Conservation (phyloP, 1,140 invertebrate species). For the Hylaeus anthracinus region DNA sequence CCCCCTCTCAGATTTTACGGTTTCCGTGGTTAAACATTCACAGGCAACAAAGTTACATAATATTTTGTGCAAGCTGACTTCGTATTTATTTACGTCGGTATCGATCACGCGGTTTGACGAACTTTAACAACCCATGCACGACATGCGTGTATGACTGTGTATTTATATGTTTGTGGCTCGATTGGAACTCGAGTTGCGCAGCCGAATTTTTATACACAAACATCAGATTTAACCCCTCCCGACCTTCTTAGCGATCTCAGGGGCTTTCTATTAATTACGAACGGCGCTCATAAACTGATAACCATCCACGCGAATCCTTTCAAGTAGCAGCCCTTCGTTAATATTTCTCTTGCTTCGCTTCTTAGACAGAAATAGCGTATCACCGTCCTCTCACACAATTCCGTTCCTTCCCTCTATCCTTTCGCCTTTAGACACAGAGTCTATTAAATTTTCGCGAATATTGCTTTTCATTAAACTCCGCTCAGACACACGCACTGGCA, state of each 20-base stretch:
- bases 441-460: constrained; percentile 57
- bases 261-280: constrained; percentile 52
- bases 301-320: constrained; percentile 34
- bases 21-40: background rate
- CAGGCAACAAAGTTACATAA: background rate
- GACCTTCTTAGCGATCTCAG: constrained; percentile 9
- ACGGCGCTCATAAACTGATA: constrained; percentile 44
- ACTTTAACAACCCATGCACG: background rate
- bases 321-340: constrained; percentile 51
- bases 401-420: background rate
- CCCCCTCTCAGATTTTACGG: no score
- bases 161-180: constrained; percentile 3
- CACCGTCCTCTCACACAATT: background rate
- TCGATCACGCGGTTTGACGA: constrained; percentile 1
- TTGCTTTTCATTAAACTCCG: constrained; percentile 63
- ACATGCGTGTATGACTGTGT: background rate
- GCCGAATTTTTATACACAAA: constrained; percentile 5
- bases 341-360: constrained; percentile 61
- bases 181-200: background rate
- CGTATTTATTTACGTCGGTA: constrained; percentile 13
- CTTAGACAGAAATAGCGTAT: constrained; percentile 29
- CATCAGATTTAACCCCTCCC: background rate
- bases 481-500: constrained; percentile 52
- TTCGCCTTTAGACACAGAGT: constrained; percentile 1
- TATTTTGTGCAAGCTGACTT: background rate